Percentiles rank a stretch among this genome's conserved stretches.
These are phyloP conservation scores for Hedya salicella DNA, from an alignment of 2,888 invertebrate species.

Conservation along the genomic window DNA sequence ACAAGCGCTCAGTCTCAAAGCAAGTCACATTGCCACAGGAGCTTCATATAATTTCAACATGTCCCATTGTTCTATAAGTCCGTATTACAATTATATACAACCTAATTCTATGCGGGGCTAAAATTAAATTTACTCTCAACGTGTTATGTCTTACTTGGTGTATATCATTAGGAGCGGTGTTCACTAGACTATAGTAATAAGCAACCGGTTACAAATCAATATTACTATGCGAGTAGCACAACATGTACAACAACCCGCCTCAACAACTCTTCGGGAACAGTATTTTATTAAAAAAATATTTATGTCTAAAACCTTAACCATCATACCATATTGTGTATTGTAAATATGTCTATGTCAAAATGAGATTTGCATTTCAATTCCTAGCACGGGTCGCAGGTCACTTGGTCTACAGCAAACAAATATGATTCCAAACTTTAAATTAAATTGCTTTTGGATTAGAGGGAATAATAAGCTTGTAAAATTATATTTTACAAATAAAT, in stretches of 20 bases:
- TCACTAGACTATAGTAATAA: slow-evolving; percentile 27
- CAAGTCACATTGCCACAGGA: background rate
- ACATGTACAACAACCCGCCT: slow-evolving; percentile 17
- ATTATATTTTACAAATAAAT: slow-evolving; percentile 58
- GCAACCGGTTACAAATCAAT: slow-evolving; percentile 33
- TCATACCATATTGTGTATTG: slow-evolving; percentile 30
- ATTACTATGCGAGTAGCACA: slow-evolving; percentile 13
- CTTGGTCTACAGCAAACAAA: slow-evolving; percentile 45
- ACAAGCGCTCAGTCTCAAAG: slow-evolving; percentile 4
- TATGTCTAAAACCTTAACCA: slow-evolving; percentile 37
- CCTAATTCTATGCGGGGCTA: slow-evolving; percentile 34
- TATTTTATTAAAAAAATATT: slow-evolving; percentile 40
- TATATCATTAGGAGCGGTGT: slow-evolving; percentile 27
- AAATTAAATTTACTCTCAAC: slow-evolving; percentile 29
- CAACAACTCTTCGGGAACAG: slow-evolving; percentile 25
- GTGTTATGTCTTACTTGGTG: slow-evolving; percentile 20
- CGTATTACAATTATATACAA: slow-evolving; percentile 41
- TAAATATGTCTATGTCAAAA: slow-evolving; percentile 39
- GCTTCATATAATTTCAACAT: slow-evolving; percentile 27
- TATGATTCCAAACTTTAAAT: slow-evolving; percentile 46
- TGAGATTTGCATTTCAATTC: slow-evolving; percentile 36
- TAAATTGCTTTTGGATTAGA: slow-evolving; percentile 45
- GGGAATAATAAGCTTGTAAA: slow-evolving; percentile 51
- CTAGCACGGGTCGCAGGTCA: slow-evolving; percentile 45
- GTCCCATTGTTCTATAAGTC: slow-evolving; percentile 35